Evolutionary conservation across 2,797 vertebrate species (phyloP).

Genomic region (Remorina albescens): DNA sequence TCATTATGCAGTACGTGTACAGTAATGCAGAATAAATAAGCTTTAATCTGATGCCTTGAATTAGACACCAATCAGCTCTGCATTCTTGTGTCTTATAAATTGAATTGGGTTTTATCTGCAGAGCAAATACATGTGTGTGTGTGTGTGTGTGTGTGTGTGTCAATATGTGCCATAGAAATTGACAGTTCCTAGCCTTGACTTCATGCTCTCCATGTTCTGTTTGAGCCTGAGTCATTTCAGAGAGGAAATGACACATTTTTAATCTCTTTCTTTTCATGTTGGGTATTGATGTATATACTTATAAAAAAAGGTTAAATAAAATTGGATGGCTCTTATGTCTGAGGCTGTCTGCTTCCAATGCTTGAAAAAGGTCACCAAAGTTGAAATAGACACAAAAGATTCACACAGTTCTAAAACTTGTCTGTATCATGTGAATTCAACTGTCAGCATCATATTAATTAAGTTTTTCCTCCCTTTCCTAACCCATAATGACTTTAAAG

Average conservation of each 20-base stretch:
- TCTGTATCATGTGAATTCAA: too few relatives aligned
- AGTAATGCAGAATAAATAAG: conserved; percentile 45
- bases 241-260: conserved; percentile 7
- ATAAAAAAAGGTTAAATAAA: not conserved
- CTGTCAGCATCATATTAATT: too few relatives aligned
- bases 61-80: conserved; percentile 45
- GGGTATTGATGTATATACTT: not conserved
- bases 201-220: not conserved
- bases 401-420: not conserved
- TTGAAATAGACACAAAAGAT: not conserved
- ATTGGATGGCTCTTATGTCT: not conserved
- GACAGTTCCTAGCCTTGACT: not conserved
- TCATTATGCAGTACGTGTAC: conserved; percentile 32
- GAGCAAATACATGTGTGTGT: conserved; percentile 23
- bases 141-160: not conserved
- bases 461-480: too few relatives aligned
- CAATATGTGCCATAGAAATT: not conserved
- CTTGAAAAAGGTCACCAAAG: not conserved
- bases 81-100: conserved; percentile 37
- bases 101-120: conserved; percentile 26
- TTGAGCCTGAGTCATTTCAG: not conserved
- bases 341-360: too few relatives aligned
- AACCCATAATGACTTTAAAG: too few relatives aligned
- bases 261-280: not conserved
- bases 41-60: conserved; percentile 42